These are phyloP conservation scores for Spodoptera littoralis DNA, from an alignment of 2,888 invertebrate species.

Conservation along the genomic window DNA sequence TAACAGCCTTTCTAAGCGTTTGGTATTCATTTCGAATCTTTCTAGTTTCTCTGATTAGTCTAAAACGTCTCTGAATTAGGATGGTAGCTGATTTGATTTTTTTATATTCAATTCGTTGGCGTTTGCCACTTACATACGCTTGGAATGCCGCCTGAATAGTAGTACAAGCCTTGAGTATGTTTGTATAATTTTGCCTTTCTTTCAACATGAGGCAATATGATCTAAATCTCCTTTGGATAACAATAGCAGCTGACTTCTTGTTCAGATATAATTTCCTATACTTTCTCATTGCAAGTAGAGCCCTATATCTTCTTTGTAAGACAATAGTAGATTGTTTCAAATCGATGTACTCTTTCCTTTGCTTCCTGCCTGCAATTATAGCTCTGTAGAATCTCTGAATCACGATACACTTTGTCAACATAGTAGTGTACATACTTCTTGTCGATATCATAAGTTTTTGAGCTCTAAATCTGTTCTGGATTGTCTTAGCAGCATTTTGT, in stretches of 20 bases:
- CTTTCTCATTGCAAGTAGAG: constrained; percentile 69
- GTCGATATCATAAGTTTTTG: constrained; percentile 70
- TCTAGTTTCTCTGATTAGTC: constrained; percentile 64
- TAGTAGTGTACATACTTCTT: constrained; percentile 71
- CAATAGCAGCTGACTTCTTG: constrained; percentile 56
- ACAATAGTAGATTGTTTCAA: constrained; percentile 63
- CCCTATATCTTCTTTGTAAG: constrained; percentile 74
- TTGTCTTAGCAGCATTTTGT: constrained; percentile 54
- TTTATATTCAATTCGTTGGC: constrained; percentile 66
- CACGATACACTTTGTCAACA: constrained; percentile 69
- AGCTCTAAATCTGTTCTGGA: constrained; percentile 78
- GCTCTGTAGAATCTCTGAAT: constrained; percentile 82
- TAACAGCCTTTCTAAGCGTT: constrained; percentile 61
- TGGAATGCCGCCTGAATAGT: constrained; percentile 80
- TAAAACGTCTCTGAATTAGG: constrained; percentile 79
- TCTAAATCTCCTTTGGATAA: constrained; percentile 78
- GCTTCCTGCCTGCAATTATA: constrained; percentile 61
- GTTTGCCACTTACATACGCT: constrained; percentile 65
- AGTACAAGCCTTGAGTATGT: constrained; percentile 70
- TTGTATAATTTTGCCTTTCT: constrained; percentile 72
- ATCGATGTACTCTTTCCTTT: constrained; percentile 69
- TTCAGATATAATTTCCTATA: constrained; percentile 66
- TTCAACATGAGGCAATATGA: constrained; percentile 71
- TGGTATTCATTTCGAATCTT: constrained; percentile 67
- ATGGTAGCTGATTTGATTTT: constrained; percentile 68